Base-by-base conservation (phyloP, 1,140 invertebrate species). In the Neodiprion virginianus region DNA sequence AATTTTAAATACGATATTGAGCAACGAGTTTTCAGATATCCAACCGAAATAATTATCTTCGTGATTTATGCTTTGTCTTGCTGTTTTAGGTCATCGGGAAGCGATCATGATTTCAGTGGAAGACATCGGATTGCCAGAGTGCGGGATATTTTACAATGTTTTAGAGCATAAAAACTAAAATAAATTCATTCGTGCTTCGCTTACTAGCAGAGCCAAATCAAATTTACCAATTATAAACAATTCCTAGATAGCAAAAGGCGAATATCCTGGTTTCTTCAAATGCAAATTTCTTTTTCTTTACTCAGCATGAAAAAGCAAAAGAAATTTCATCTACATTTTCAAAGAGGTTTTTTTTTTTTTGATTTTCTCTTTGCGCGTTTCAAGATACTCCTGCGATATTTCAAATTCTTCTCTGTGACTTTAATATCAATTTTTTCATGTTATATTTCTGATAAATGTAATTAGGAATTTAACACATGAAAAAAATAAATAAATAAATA, bases 31-130 rank as follows among this genome's bases (percentile, higher is more conserved):
- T 40, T 40, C 28, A 40, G 28, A 40, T 40, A 40, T 40, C 28
- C 28, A 40, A 40, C 1, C 28, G 28, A 40, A 40, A 40, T 40
- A 40, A 48, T 76, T 23, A 77, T 79, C 79, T 83, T 84, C 82
- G 81, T 82, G 83, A 86, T 84, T 85, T 86, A 83, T 80, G 75
- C 83, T 84, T 83, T 83, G 77, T 85, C 81, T 85, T 85, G 78
- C 76, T 84, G 83, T 85, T 85, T 75, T 85, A 85, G 84, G 83
- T 84, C 75, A 61, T 75, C 79, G 78, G 80, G 77, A 81, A 75
- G 80, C 72, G 77, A 83, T 76, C 76, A 78, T 80, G 79, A 78
- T 83, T 82, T 79, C 81, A 81, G 79, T 78, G 79, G 83, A 74
- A 78, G 79, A 71, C 73, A 73, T 80, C 76, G 80, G 79, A 74